phyloP scores from a whole-genome alignment of 2,113 vertebrate genomes.

The Larimichthys crocea region DNA sequence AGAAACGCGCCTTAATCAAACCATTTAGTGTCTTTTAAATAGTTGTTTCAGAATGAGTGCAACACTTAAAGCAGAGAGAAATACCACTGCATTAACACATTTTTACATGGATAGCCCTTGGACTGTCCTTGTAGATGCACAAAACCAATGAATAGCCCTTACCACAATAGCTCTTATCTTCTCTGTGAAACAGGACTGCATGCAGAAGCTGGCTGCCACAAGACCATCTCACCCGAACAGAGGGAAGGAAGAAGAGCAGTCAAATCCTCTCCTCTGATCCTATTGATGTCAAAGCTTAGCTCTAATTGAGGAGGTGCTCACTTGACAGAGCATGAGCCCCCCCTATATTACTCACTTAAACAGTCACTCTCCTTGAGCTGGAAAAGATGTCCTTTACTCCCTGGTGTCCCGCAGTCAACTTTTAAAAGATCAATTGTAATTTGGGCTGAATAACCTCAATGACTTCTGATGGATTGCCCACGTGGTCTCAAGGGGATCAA shows the following conservation, averaged over 20 bases:
- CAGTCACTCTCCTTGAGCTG: constrained; percentile 61
- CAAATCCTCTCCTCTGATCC: constrained; percentile 70
- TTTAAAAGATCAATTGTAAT: constrained; percentile 74
- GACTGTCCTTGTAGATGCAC: constrained; percentile 45
- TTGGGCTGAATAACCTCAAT: constrained; percentile 63
- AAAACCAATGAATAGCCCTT: constrained; percentile 31
- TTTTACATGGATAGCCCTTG: constrained; percentile 34
- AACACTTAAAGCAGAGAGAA: constrained; percentile 22
- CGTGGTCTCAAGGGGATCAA: constrained; percentile 32
- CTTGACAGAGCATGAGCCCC: constrained; percentile 54
- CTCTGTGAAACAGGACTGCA: constrained; percentile 28
- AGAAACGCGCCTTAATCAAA: constrained; percentile 23
- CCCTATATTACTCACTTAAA: constrained; percentile 62
- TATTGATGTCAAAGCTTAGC: constrained; percentile 70
- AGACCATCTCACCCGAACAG: constrained; percentile 22
- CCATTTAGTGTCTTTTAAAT: constrained; percentile 1
- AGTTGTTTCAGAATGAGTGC: constrained; percentile 22
- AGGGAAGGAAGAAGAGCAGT: constrained; percentile 41
- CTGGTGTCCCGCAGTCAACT: constrained; percentile 54
- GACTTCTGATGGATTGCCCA: constrained; percentile 57
- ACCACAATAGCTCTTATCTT: constrained; percentile 46
- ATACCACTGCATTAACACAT: constrained; percentile 23
- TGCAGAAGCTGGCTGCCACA: constrained; percentile 31
- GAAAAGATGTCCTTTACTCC: constrained; percentile 60
- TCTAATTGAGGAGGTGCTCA: constrained; percentile 75